Percentiles rank a stretch among this genome's conserved stretches.
phyloP scores from a whole-genome alignment of 2,797 vertebrate species.

The Steatocranus sp. region DNA sequence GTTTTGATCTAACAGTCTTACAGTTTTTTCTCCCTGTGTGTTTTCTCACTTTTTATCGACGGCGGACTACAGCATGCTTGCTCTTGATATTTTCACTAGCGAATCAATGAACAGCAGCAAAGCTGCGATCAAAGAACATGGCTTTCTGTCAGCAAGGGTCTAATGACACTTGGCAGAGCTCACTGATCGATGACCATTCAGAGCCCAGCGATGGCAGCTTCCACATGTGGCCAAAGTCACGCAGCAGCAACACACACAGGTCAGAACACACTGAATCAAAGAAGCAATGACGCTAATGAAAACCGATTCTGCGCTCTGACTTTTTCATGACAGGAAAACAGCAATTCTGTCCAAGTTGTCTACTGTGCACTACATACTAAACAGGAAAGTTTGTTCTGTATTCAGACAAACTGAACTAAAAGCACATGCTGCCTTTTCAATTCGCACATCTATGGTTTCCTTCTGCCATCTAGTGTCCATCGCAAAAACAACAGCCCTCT shows the following conservation, averaged over 20 bases:
- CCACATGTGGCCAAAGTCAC: not conserved
- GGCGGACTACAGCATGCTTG: not conserved
- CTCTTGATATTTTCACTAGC: conserved; percentile 3
- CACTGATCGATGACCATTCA: conserved; percentile 17
- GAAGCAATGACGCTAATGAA: not conserved
- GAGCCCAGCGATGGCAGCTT: not conserved
- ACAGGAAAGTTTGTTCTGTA: not conserved
- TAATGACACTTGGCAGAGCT: not conserved
- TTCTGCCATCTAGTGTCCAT: conserved; percentile 55
- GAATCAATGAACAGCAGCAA: conserved; percentile 27
- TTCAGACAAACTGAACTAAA: not conserved
- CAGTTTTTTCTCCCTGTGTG: not conserved
- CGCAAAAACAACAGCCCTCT: not conserved
- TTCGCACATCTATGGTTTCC: not conserved
- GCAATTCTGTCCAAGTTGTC: not conserved
- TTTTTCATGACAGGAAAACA: not conserved
- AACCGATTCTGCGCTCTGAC: not conserved
- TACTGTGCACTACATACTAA: not conserved
- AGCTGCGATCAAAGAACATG: conserved; percentile 17
- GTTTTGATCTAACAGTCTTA: not conserved
- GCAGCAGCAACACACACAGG: not conserved
- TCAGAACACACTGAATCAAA: not conserved
- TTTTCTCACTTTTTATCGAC: not conserved
- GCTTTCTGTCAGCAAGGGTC: conserved; percentile 1
- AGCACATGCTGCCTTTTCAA: no score